phyloP scores from a whole-genome alignment of 2,797 vertebrate species.

The Danio choprae region DNA sequence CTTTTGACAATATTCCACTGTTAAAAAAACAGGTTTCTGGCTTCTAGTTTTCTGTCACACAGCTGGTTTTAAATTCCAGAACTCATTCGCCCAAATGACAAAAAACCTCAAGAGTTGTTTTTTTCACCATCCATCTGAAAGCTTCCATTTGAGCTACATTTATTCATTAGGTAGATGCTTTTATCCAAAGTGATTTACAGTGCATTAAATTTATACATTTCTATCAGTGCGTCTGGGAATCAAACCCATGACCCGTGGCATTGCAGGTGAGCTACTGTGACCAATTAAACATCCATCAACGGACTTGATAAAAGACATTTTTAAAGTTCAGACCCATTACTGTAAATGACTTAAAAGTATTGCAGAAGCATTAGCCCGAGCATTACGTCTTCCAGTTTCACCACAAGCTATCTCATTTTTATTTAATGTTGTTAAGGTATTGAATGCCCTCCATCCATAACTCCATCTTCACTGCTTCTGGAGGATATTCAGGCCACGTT shows the following conservation, averaged over 20 bases:
- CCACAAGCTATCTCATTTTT: slow-evolving; percentile 10
- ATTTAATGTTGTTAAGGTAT: slow-evolving; percentile 40
- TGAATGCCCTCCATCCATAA: slow-evolving; percentile 28
- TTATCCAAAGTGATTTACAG: slow-evolving; percentile 25
- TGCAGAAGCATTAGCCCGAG: slow-evolving; percentile 26
- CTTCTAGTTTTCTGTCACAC: not conserved
- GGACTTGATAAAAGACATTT: slow-evolving; percentile 12
- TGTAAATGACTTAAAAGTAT: slow-evolving; percentile 36
- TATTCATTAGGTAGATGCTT: slow-evolving; percentile 7
- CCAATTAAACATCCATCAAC: slow-evolving; percentile 33
- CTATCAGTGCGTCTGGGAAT: not conserved
- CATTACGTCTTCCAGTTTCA: slow-evolving; percentile 43
- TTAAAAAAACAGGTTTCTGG: not conserved
- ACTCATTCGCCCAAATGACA: not conserved
- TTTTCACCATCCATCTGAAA: slow-evolving; percentile 1
- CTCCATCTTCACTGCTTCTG: slow-evolving; percentile 35
- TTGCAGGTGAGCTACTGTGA: slow-evolving; percentile 14
- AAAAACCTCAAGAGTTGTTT: slow-evolving; percentile 3
- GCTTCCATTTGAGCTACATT: slow-evolving; percentile 15
- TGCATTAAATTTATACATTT: slow-evolving; percentile 6
- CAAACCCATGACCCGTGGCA: not conserved
- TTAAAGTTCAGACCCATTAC: slow-evolving; percentile 34
- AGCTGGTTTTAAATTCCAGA: slow-evolving; percentile 18
- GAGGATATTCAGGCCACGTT: slow-evolving; percentile 16
- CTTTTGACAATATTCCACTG: not conserved